These are phyloP conservation scores for Centruroides vittatus DNA, from an alignment of 1,140 invertebrate species.

Conservation along the genomic window DNA sequence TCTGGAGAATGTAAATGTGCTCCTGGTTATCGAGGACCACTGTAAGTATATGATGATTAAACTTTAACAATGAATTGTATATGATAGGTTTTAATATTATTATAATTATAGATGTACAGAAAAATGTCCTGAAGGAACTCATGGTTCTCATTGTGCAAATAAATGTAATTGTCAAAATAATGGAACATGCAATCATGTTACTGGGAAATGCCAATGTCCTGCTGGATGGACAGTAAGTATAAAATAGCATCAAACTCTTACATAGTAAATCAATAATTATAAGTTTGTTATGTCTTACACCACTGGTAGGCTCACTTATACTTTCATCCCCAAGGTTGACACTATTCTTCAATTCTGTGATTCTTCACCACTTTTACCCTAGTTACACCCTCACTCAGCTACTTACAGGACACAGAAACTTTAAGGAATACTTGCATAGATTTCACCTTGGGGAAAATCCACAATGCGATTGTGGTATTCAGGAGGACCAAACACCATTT, in stretches of 20 bases:
- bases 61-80: not conserved
- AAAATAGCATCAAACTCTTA: slow-evolving; percentile 14
- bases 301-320: too few relatives aligned
- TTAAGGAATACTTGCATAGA: too few relatives aligned
- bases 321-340: too few relatives aligned
- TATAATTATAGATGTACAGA: slow-evolving; percentile 11
- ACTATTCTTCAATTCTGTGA: too few relatives aligned
- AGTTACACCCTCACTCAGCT: too few relatives aligned
- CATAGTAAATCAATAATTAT: too few relatives aligned
- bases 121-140: slow-evolving; percentile 13
- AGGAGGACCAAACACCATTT: too few relatives aligned
- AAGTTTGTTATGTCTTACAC: too few relatives aligned
- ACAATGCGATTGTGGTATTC: too few relatives aligned
- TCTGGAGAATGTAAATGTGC: slow-evolving; percentile 65
- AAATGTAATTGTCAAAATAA: slow-evolving; percentile 13
- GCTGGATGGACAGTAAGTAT: slow-evolving; percentile 15
- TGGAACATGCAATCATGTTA: slow-evolving; percentile 12
- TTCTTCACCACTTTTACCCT: too few relatives aligned
- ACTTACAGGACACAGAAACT: too few relatives aligned
- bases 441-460: too few relatives aligned
- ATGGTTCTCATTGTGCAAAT: slow-evolving; percentile 11
- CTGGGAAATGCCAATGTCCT: slow-evolving; percentile 12
- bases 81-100: not conserved
- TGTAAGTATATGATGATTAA: slow-evolving; percentile 40
- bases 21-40: slow-evolving; percentile 58